Base-by-base conservation (phyloP, 2,113 vertebrate genomes). In the Plecturocebus donacophilus region DNA sequence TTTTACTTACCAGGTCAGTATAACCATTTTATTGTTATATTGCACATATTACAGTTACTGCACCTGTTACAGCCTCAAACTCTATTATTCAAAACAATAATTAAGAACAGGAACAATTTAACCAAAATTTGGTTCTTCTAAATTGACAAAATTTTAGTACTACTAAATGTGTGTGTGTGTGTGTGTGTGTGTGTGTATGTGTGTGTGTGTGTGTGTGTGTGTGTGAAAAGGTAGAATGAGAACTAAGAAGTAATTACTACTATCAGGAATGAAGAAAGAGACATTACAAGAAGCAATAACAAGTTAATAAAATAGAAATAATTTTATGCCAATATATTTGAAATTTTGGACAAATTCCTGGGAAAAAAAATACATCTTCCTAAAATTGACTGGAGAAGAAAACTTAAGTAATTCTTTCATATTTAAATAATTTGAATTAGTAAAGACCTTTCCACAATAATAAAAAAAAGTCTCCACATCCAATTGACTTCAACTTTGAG, bases 311-410 rank as follows among this genome's bases (percentile, higher is more conserved):
- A 64, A 76, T 80, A 64, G 10, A 80, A 80, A 77, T 17, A 56
- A 27, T 54, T 73, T 64, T 79, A 35, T 92, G 30, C n/a, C 7
- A 83, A 84, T 38, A 27, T 35, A 92, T 73, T 90, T 86, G 68
- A 90, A 68, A 82, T 61, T 81, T 61, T 54, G 75, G 54, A 85
- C 87, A 94, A 86, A 54, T 86, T 90, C 68, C 64, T 94, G 23
- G 68, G 68, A 1, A 64, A 56, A 56, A 87, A 83, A 71, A 54
- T 13, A 1, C 38, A 66, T 49, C 25, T 64, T 70, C 76, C 54
- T 84, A 87, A 95, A 87, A 54, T 11, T 64, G 19, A 83, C 58
- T 52, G 38, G 9, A 77, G 49, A 93, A 90, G 76, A 95, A 89
- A 96, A n/a, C 21, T 80, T 58, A 70, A 40, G 54, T 58, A 49